A percentile compares a stretch with the other conserved stretches of the same genome.
Conservation (phyloP, 2,888 invertebrate species). For the Sarcophaga caerulescens region DNA sequence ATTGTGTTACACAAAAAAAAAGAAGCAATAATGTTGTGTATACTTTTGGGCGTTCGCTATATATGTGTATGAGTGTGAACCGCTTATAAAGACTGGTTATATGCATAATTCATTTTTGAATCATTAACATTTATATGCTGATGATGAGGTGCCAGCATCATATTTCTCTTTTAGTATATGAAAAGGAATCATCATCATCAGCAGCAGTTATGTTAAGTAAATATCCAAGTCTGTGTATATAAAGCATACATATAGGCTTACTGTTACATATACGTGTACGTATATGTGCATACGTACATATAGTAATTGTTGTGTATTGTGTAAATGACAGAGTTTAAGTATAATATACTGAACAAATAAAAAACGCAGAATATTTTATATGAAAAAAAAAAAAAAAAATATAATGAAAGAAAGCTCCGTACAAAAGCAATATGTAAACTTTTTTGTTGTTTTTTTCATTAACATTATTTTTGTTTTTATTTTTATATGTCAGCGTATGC, state of each 20-base stretch:
- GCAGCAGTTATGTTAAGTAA: conserved; percentile 36
- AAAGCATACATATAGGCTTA: conserved; percentile 11
- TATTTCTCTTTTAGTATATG: conserved; percentile 31
- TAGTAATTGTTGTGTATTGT: conserved; percentile 5
- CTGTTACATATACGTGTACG: not conserved
- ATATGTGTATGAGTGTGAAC: conserved; percentile 1
- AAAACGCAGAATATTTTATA: not conserved
- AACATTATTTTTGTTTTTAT: conserved; percentile 27
- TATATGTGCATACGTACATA: conserved; percentile 9
- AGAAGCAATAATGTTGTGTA: conserved; percentile 50
- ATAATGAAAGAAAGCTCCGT: not conserved
- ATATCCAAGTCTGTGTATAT: conserved; percentile 29
- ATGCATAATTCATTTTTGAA: conserved; percentile 63
- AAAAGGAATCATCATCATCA: not conserved
- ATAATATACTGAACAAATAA: conserved; percentile 38
- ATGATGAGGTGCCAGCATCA: conserved; percentile 67
- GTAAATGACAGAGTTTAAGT: conserved; percentile 52
- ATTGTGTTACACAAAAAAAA: conserved; percentile 46
- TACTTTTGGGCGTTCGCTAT: conserved; percentile 28
- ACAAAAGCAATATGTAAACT: conserved; percentile 35
- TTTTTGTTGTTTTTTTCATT: not conserved
- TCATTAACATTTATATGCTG: conserved; percentile 71
- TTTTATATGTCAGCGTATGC: conserved; percentile 3
- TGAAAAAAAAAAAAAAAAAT: conserved; percentile 4
- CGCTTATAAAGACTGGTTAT: conserved; percentile 47